phyloP scores from a whole-genome alignment of 2,888 invertebrate genomes.

The Rhyacophila evoluta region DNA sequence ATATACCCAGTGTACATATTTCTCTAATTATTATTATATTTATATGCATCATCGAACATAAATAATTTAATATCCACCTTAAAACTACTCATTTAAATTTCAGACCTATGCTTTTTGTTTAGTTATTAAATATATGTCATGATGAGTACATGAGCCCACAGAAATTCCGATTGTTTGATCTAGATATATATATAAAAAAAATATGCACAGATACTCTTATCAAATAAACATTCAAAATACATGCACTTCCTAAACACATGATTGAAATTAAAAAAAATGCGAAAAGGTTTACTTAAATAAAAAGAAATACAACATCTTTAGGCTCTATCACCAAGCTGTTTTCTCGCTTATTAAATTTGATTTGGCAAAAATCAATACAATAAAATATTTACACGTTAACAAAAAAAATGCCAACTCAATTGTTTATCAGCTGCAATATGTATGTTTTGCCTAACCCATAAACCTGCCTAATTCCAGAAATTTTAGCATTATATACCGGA shows the following conservation, averaged over 20 bases:
- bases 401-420: neutral
- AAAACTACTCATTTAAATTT: conserved; percentile 31
- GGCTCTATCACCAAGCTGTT: neutral
- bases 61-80: conserved; percentile 46
- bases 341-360: neutral
- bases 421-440: too few species aligned
- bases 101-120: conserved; percentile 46
- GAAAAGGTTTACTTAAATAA: neutral
- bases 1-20: conserved; percentile 52
- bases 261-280: neutral
- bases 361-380: neutral
- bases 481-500: too few species aligned
- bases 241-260: neutral
- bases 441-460: too few species aligned
- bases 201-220: neutral
- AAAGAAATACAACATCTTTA: conserved; percentile 14
- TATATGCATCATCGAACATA: conserved; percentile 44
- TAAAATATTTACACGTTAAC: neutral
- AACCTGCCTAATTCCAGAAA: too few species aligned
- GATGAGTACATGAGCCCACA: conserved; percentile 8
- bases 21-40: conserved; percentile 34
- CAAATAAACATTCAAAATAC: conserved; percentile 13
- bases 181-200: neutral
- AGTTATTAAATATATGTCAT: conserved; percentile 30
- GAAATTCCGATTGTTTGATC: neutral